A percentile compares a stretch with the other conserved stretches of the same genome.
Conservation (phyloP, 2,888 invertebrate genomes). For the Linyphia triangularis region DNA sequence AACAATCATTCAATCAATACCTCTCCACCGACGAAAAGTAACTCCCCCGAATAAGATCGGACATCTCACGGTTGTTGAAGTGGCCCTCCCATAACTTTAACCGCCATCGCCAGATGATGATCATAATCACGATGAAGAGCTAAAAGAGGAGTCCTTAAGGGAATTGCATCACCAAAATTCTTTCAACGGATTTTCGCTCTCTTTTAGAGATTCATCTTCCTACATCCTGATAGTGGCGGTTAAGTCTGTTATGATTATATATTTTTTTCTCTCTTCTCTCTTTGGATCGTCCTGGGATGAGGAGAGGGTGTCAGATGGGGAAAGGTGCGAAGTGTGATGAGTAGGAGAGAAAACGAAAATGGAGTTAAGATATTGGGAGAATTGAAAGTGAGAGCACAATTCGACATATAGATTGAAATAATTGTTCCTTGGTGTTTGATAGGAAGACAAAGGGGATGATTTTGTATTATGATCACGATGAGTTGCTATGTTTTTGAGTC, state of each 20-base stretch:
- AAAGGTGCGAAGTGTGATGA: background rate
- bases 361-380: background rate
- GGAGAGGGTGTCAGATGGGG: background rate
- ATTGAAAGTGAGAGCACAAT: background rate
- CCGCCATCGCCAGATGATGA: slow-evolving; percentile 66
- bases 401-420: background rate
- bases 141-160: slow-evolving; percentile 10
- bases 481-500: too few species aligned
- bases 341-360: background rate
- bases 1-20: background rate
- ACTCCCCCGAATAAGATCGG: background rate
- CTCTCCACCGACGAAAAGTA: too few species aligned
- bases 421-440: background rate
- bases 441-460: background rate
- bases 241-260: slow-evolving; percentile 20
- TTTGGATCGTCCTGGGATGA: background rate
- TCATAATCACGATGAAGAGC: slow-evolving; percentile 57
- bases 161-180: slow-evolving; percentile 50
- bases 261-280: background rate
- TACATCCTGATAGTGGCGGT: slow-evolving; percentile 36
- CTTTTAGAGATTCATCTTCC: slow-evolving; percentile 46
- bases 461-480: background rate
- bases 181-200: slow-evolving; percentile 1
- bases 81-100: slow-evolving; percentile 58
- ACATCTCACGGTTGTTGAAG: background rate